These are phyloP conservation scores for Hirundo rustica DNA, from an alignment of 2,797 vertebrate species.

Conservation along the genomic window DNA sequence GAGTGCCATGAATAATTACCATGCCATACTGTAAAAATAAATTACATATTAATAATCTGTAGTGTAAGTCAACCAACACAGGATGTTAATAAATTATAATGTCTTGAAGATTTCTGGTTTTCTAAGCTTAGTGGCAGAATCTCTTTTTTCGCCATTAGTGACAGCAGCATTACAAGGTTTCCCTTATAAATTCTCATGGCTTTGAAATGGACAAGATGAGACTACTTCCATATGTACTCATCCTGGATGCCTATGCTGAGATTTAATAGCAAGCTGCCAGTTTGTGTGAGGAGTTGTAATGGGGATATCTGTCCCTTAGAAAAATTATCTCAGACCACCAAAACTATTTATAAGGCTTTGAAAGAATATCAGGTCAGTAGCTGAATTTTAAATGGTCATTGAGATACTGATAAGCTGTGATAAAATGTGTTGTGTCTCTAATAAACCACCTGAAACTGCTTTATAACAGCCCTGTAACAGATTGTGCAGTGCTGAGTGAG, in stretches of 20 bases:
- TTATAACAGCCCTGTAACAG: background rate
- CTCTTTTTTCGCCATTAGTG: background rate
- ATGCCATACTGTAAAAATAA: background rate
- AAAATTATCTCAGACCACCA: background rate
- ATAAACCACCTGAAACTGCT: background rate
- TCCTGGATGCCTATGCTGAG: conserved; percentile 13
- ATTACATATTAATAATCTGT: background rate
- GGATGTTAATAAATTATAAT: background rate
- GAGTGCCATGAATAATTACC: background rate
- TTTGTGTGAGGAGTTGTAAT: background rate
- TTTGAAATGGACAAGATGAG: background rate
- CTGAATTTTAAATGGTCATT: conserved; percentile 9
- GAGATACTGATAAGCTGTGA: conserved; percentile 9
- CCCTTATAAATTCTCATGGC: background rate
- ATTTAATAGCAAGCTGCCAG: conserved; percentile 19
- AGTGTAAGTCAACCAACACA: background rate
- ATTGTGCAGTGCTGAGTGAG: background rate
- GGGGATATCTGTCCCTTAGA: background rate
- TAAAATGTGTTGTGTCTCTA: background rate
- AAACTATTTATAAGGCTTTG: background rate
- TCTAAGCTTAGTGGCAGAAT: background rate
- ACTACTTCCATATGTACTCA: background rate
- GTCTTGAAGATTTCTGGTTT: background rate
- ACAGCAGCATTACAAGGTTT: background rate
- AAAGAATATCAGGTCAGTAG: conserved; percentile 11